Evolutionary conservation across 2,888 invertebrate species (phyloP), one percentile per base, ranked within the genome.

Genomic region (Salpingus planirostris): DNA sequence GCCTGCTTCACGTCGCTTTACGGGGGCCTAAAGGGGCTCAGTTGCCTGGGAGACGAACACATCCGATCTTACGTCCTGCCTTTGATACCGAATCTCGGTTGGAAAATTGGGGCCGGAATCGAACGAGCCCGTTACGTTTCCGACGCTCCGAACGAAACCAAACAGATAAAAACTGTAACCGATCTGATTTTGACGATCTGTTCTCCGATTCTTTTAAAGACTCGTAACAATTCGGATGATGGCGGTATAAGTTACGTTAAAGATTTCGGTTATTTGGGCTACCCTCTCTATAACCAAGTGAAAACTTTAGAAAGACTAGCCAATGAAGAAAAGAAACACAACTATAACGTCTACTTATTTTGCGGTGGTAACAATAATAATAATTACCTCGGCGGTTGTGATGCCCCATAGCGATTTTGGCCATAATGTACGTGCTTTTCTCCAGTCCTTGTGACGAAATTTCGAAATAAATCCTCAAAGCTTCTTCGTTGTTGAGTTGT

Each of bases 391-490:
- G 76, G 59, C 85, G 80, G 54, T 95, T 92, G 65, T 96, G 91
- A 62, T 88, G 84, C 10, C 88, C 88, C 43, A 91, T 79, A 6
- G 95, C 96, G 65, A 89, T 84, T 68, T 95, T 93, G 2, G 93
- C 84, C 44, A 83, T 78, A 11, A 97, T 73, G 64, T 93, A 95
- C 31, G 86, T 81, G 62, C 89, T 90, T 49, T 85, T 82, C 29
- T 79, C 73, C 60, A 97, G 90, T 0, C 93, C 95, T 44, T 79
- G 75, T 5, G 76, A 67, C 43, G 79, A 78, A 21, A 96, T 66
- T 32, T 76, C 74, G 49, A 78, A 76, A 52, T 89, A 93, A 31
- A 89, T 76, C 36, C 84, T 80, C 14, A 95, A 64, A 0, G 92
- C 89, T 64, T 93, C 90, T 42, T 92, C 90, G 44, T 90, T 85